phyloP scores from a whole-genome alignment of 2,888 invertebrate genomes.

The Noctua janthina region DNA sequence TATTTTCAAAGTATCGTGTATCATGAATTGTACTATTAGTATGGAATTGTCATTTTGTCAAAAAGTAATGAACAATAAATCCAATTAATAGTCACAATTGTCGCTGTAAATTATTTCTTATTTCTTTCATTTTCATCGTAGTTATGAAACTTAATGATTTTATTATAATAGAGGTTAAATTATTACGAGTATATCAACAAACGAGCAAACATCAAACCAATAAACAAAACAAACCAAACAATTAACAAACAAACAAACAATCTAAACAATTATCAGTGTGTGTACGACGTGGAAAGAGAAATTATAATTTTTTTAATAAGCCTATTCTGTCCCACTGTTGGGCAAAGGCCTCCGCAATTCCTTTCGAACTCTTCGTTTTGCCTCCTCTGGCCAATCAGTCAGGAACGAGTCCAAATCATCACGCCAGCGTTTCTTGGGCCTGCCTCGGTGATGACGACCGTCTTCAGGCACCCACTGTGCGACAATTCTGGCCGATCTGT shows the following conservation, averaged over 20 bases:
- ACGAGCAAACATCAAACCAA: no score
- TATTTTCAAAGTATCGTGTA: slow-evolving; percentile 45
- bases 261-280: background rate
- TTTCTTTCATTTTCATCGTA: slow-evolving; percentile 11
- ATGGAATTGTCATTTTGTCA: background rate
- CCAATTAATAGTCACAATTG: slow-evolving; percentile 10
- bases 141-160: background rate
- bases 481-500: no score
- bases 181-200: background rate
- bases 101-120: slow-evolving; percentile 6
- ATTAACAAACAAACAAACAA: no score
- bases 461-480: no score
- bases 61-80: slow-evolving; percentile 40
- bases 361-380: no score
- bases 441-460: no score
- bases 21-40: slow-evolving; percentile 18
- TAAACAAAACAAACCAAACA: no score
- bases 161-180: background rate
- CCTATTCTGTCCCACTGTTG: no score
- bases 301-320: background rate
- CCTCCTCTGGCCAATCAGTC: no score
- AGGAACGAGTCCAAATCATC: no score
- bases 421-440: no score
- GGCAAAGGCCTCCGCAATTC: no score
- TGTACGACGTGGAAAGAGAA: background rate